These are phyloP conservation scores for Heterodera schachtii DNA, from an alignment of 1,140 invertebrate species.

Conservation along the genomic window DNA sequence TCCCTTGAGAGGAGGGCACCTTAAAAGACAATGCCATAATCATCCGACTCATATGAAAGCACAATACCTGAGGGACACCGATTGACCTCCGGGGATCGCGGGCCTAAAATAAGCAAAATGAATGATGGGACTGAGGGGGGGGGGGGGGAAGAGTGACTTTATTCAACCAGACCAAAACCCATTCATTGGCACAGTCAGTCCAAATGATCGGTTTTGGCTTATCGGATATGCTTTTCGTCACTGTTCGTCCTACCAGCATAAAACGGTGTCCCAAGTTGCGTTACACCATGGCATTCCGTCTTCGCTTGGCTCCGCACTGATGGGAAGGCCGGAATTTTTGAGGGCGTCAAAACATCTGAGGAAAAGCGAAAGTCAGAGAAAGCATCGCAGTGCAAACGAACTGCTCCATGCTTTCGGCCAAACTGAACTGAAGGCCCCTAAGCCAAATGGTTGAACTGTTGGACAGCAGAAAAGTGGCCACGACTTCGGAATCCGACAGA, in stretches of 20 bases:
- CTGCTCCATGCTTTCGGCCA: conserved; percentile 53
- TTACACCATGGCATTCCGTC: conserved; percentile 69
- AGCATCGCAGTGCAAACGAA: not conserved
- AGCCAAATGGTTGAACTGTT: conserved; percentile 32
- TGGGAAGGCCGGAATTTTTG: conserved; percentile 27
- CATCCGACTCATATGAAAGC: conserved; percentile 60
- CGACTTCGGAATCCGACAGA: not conserved
- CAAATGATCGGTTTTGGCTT: not conserved
- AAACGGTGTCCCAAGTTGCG: conserved; percentile 73
- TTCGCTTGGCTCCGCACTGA: not conserved
- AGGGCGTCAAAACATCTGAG: conserved; percentile 33
- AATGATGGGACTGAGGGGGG: not conserved
- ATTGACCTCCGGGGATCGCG: conserved; percentile 72
- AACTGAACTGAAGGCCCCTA: conserved; percentile 49
- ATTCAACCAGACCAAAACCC: not conserved
- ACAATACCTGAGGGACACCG: conserved; percentile 66
- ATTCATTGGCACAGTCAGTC: not conserved
- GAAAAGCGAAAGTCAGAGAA: conserved; percentile 1
- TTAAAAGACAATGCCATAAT: conserved; percentile 37
- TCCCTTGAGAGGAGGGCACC: conserved; percentile 75
- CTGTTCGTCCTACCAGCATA: conserved; percentile 32
- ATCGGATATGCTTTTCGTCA: not conserved
- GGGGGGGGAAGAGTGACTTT: too few species aligned
- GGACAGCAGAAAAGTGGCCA: conserved; percentile 8
- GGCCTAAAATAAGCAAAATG: conserved; percentile 74